Evolutionary conservation across 2,113 vertebrate species (phyloP), one percentile per base, ranked within the genome.

Genomic region (Ptychochromis oligacanthus): DNA sequence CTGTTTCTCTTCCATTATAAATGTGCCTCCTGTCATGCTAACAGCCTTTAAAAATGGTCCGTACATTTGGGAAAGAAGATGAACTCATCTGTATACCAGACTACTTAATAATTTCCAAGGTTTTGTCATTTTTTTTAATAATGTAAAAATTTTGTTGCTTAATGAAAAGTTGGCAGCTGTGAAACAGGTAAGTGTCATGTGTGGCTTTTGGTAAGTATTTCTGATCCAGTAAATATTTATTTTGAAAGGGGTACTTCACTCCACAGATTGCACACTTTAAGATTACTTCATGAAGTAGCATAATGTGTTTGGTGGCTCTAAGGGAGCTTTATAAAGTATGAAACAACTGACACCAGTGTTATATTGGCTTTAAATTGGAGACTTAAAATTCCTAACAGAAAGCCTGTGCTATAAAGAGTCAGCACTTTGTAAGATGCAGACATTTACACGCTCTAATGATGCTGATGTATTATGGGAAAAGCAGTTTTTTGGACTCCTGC

Each of bases 131-230:
- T 88, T 78, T 56, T 88, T 78, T 56, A 83, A 83, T 36, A 15
- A 81, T 87, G 75, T 85, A 40, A 87, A 82, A 20, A 36, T 62
- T 88, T 81, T 78, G 31, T 85, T 88, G 49, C 58, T 85, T 56
- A 84, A 67, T 88, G 81, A 90, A 82, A 55, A 82, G 57, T 57
- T 88, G 65, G 82, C 84, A 81, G 82, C 83, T 89, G 59, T 80
- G 76, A 62, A 85, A 65, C 89, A 92, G 95, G 95, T 96, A 95
- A 95, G 95, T 95, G 76, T 56, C 22, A 5, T 4, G 4, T 40
- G 7, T 84, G 11, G 77, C 72, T 58, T 59, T 59, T 38, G 90
- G 94, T 94, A 92, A 94, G 92, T 94, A 93, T 90, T 75, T 4
- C 26, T 26, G 56, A 80, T 87, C 2, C 24, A 52, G 62, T 28